Evolutionary conservation across 2,797 vertebrate genomes (phyloP).

Genomic region (Amblyopsis hoosieri): DNA sequence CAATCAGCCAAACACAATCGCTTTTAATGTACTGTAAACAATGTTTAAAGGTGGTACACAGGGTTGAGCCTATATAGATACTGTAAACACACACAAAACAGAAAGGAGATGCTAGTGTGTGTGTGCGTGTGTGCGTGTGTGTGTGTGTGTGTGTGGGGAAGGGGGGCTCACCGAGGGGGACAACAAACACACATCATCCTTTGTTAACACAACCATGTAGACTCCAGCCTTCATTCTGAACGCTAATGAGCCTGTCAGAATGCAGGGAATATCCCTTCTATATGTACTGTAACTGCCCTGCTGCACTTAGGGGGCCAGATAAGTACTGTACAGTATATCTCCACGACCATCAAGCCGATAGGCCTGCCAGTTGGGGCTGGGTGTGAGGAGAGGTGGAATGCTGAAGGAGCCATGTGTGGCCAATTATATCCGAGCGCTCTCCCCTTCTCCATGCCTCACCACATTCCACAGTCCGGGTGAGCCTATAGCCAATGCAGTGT

Average conservation of each 20-base stretch:
- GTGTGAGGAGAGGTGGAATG: conserved; percentile 12
- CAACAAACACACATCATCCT: background rate
- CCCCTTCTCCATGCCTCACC: conserved; percentile 40
- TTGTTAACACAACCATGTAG: background rate
- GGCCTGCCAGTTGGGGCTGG: background rate
- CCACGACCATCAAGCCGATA: background rate
- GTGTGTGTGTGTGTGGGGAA: background rate
- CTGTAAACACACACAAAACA: background rate
- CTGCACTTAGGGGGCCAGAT: background rate
- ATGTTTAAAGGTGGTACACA: too few species aligned
- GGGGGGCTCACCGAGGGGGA: background rate
- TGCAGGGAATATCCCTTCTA: too few species aligned
- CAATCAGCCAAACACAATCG: too few species aligned
- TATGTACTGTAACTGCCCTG: background rate
- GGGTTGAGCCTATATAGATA: too few species aligned
- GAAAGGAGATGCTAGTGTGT: background rate
- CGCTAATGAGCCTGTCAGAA: background rate
- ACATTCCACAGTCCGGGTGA: conserved; percentile 8
- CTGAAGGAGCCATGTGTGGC: conserved; percentile 25
- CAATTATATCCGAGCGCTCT: conserved; percentile 54
- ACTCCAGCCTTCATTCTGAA: background rate
- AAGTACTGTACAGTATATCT: background rate
- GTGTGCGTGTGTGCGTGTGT: background rate
- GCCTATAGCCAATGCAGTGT: conserved; percentile 1
- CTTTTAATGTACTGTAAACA: too few species aligned